phyloP scores from a whole-genome alignment of 2,113 vertebrate genomes.

The Salvator merianae region DNA sequence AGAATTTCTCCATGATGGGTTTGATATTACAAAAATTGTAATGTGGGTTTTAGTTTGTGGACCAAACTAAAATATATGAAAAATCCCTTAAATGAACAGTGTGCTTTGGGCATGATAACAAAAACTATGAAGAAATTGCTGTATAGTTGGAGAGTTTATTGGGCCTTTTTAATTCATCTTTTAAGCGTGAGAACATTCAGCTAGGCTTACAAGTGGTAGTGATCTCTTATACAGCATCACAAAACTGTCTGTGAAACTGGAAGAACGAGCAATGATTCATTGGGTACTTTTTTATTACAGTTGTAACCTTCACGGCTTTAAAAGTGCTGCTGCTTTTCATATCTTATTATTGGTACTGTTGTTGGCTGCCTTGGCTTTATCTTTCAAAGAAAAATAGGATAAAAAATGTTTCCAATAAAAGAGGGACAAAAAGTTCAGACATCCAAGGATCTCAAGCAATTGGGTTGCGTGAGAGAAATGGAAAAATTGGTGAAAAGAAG shows the following conservation, averaged over 20 bases:
- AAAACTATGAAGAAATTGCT: too few species aligned
- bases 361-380: neutral
- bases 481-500: neutral
- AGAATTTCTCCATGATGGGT: too few species aligned
- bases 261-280: neutral
- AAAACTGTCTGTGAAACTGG: neutral
- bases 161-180: too few species aligned
- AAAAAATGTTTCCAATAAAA: neutral
- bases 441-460: too few species aligned
- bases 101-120: too few species aligned
- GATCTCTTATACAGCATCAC: too few species aligned
- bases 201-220: neutral
- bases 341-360: too few species aligned
- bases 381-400: neutral
- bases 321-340: neutral
- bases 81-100: too few species aligned
- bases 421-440: neutral
- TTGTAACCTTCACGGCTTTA: neutral
- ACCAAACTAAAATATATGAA: too few species aligned
- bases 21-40: neutral
- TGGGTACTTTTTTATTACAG: neutral
- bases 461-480: neutral
- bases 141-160: too few species aligned
- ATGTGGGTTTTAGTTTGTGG: too few species aligned
- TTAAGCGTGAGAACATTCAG: neutral